A percentile compares a stretch with the other conserved stretches of the same genome.
Conservation (phyloP, 92 coral and sea anemone species). For the Muricea muricata region DNA sequence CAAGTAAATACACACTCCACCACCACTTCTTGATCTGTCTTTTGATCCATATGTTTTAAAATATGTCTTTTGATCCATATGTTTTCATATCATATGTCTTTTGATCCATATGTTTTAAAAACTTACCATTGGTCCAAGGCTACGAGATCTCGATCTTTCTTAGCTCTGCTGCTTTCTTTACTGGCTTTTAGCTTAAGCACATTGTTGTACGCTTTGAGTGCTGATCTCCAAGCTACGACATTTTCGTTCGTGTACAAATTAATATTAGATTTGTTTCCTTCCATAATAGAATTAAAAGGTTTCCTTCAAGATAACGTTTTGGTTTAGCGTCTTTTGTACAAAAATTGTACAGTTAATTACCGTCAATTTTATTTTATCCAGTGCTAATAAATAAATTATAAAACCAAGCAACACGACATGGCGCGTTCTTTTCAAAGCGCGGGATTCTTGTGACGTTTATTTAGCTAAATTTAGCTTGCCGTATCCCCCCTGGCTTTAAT, state of each 20-base stretch:
- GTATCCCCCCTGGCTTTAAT: not conserved
- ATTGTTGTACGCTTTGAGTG: slow-evolving; percentile 71
- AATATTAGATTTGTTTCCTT: not conserved
- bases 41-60: too few relatives aligned
- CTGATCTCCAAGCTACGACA: slow-evolving; percentile 67
- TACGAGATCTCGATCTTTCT: slow-evolving; percentile 73
- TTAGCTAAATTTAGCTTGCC: not conserved
- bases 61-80: too few relatives aligned
- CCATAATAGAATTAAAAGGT: slow-evolving; percentile 45
- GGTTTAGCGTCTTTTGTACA: not conserved
- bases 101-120: not conserved
- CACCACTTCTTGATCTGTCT: too few relatives aligned
- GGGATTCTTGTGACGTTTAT: not conserved
- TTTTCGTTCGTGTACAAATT: slow-evolving; percentile 48
- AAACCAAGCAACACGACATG: not conserved
- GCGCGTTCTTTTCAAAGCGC: not conserved
- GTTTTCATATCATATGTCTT: too few relatives aligned
- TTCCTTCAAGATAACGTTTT: not conserved
- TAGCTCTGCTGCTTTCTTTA: slow-evolving; percentile 44
- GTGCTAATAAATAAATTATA: too few relatives aligned
- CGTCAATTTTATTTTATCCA: too few relatives aligned
- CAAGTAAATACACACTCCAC: too few relatives aligned
- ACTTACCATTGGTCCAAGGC: slow-evolving; percentile 85
- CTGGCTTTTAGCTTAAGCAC: slow-evolving; percentile 74
- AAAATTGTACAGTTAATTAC: not conserved